These are phyloP conservation scores for Pachyramphus minor DNA, from an alignment of 2,113 vertebrate species.

Conservation along the genomic window DNA sequence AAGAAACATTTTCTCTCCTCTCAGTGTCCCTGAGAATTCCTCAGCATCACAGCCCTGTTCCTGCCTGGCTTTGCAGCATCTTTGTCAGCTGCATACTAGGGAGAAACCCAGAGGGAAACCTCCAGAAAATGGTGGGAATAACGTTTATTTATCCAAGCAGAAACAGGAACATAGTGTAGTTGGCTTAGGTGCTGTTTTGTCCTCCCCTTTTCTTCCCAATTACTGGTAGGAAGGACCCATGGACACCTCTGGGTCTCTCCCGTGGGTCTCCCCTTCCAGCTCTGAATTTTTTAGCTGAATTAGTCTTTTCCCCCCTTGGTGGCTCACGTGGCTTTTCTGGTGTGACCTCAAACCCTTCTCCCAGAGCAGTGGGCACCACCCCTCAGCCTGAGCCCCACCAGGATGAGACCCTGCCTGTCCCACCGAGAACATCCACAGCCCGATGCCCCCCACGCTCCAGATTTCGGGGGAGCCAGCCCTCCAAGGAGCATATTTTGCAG, in stretches of 20 bases:
- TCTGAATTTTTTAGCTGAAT: background rate
- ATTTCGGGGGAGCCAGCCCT: accelerated
- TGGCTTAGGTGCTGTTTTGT: accelerated
- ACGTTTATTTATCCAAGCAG: background rate
- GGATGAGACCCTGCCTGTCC: background rate
- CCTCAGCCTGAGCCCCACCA: background rate
- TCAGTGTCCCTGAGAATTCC: background rate
- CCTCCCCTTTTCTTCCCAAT: background rate
- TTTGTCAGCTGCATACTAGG: background rate
- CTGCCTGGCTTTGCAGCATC: background rate
- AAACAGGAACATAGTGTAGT: accelerated
- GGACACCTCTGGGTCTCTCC: background rate
- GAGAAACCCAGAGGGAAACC: background rate
- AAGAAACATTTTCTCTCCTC: background rate
- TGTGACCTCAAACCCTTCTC: background rate
- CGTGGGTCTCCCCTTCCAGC: background rate
- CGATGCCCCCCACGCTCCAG: background rate
- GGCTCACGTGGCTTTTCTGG: background rate
- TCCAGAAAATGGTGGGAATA: background rate
- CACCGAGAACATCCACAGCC: background rate
- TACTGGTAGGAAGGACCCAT: background rate
- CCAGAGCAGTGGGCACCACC: background rate
- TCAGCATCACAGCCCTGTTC: accelerated
- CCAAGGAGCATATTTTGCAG: background rate
- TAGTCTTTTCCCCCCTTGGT: background rate